Evolutionary conservation across 2,113 vertebrate genomes (phyloP).

Genomic region (Damaliscus lunatus): DNA sequence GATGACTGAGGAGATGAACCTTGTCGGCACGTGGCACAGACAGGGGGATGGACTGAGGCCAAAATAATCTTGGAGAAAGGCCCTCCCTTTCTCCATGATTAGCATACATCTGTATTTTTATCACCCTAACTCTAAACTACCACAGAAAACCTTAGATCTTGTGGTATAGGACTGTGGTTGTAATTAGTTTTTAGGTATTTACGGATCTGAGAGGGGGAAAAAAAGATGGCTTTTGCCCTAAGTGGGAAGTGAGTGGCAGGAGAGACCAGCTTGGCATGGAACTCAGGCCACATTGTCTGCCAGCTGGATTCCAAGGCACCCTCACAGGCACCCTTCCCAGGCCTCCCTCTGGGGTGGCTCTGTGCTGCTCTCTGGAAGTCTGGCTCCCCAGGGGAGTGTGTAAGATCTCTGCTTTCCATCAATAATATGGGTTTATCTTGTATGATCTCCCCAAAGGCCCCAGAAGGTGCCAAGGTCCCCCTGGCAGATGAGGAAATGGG

Average conservation of each 20-base stretch:
- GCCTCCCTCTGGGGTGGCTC: no score
- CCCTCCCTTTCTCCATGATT: fast-evolving
- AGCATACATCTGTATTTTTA: not conserved
- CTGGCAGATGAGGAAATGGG: not conserved
- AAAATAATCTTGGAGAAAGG: not conserved
- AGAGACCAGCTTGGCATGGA: not conserved
- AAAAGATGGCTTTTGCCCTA: not conserved
- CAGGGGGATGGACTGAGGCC: not conserved
- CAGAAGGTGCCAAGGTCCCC: not conserved
- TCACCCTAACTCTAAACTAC: not conserved
- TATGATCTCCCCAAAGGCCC: not conserved
- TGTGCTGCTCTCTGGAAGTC: fast-evolving
- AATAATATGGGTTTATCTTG: not conserved
- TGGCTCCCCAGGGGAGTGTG: not conserved
- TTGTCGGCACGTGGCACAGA: fast-evolving
- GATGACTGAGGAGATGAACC: fast-evolving
- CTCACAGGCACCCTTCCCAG: fast-evolving
- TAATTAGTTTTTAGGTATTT: not conserved
- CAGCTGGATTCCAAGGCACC: not conserved
- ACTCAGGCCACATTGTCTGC: not conserved
- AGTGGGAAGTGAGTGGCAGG: not conserved
- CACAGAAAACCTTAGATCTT: not conserved
- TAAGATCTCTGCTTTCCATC: not conserved
- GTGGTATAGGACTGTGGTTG: not conserved
- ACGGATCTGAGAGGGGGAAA: not conserved